Evolutionary conservation across 1,140 invertebrate species (phyloP).

Genomic region (Pseudomyrmex dendroicus): DNA sequence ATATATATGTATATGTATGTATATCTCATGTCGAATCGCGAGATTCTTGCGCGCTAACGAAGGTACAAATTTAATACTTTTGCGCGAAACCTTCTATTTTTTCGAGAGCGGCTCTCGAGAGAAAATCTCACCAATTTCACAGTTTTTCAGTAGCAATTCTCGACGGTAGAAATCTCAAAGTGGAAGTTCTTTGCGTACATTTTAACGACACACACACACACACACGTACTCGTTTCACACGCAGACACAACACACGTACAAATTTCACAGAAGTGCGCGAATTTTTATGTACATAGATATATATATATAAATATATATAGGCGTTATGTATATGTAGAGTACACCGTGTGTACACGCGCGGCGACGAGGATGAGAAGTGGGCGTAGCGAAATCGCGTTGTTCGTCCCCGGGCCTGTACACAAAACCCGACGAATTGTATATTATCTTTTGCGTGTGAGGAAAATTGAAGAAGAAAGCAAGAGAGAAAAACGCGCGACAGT

Average conservation of each 20-base stretch:
- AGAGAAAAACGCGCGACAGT: conserved; percentile 47
- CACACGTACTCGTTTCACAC: conserved; percentile 37
- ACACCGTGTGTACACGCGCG: conserved; percentile 23
- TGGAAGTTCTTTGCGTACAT: conserved; percentile 36
- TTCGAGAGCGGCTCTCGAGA: neutral
- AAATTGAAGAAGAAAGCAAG: conserved; percentile 30
- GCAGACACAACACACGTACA: conserved; percentile 56
- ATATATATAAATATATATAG: conserved; percentile 66
- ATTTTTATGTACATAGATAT: conserved; percentile 70
- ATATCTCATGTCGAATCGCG: neutral
- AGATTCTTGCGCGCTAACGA: neutral
- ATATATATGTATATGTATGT: neutral
- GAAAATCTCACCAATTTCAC: neutral
- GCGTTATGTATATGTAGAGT: conserved; percentile 65
- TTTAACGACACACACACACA: conserved; percentile 23
- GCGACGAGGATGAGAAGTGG: neutral
- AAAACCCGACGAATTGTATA: conserved; percentile 60
- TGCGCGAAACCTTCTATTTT: neutral
- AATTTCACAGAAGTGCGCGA: conserved; percentile 66
- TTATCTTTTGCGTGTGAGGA: conserved; percentile 59
- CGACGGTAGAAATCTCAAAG: conserved; percentile 9
- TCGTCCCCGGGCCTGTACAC: conserved; percentile 33
- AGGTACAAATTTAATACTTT: conserved; percentile 2
- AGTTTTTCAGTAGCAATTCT: conserved; percentile 10
- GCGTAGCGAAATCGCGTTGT: neutral